Percentiles rank a stretch among this genome's conserved stretches.
Conservation (phyloP, 2,113 vertebrate genomes). For the Mandrillus leucophaeus region DNA sequence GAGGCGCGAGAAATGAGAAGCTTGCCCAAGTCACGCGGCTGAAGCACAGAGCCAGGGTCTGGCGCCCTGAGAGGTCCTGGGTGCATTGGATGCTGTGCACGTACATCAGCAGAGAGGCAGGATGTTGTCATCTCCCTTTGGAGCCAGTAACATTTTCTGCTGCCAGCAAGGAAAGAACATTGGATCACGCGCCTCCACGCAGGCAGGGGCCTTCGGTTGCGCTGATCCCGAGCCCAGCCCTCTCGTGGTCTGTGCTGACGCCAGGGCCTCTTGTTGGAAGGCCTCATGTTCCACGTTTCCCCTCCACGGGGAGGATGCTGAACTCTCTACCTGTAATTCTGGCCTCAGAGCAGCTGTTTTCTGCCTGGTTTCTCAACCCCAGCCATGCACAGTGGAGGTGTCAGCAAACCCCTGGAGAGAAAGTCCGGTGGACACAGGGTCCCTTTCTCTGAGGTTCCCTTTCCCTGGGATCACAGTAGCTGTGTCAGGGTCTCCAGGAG, state of each 20-base stretch:
- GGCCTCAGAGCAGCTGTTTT: background rate
- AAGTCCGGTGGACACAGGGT: accelerated
- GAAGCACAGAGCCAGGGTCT: background rate
- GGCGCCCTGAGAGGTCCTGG: background rate
- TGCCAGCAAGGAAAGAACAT: background rate
- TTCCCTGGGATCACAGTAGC: too few species aligned
- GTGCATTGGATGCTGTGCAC: accelerated
- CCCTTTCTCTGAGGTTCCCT: background rate
- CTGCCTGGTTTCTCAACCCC: background rate
- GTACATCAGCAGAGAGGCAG: accelerated
- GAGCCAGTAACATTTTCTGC: background rate
- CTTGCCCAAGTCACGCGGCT: accelerated
- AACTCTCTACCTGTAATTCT: background rate
- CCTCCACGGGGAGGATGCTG: accelerated
- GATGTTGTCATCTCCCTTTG: background rate
- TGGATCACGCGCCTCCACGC: background rate
- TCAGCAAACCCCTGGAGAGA: background rate
- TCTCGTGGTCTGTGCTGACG: background rate
- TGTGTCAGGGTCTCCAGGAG: too few species aligned
- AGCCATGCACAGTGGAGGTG: accelerated
- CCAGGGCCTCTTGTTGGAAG: background rate
- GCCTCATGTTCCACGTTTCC: background rate
- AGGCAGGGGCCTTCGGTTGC: background rate
- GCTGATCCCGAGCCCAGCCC: too few species aligned
- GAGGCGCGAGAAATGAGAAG: accelerated